Base-by-base conservation (phyloP, 2,888 invertebrate genomes). In the Lepidocyrtoides sp. region DNA sequence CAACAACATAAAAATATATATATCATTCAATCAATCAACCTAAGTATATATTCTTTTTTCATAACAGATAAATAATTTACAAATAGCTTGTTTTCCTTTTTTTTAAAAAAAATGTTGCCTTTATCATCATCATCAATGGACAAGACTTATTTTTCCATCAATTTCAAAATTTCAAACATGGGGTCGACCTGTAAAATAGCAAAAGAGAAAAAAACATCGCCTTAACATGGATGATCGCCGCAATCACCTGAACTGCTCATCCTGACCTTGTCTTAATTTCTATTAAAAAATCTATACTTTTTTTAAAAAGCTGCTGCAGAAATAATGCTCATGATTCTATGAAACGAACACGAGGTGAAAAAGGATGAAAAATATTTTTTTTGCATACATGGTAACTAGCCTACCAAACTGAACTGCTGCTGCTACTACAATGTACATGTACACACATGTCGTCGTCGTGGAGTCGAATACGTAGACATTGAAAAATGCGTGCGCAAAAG, bases 121-220 rank as follows among this genome's bases (percentile, higher is more conserved):
- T 29, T 77, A 8, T 85, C 44, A 60, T 86, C 87, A 91, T 54
- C 77, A 79, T 79, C 77, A 69, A 32, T 32, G 26, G 81, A 81
- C 81, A 81, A 81, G 51, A 81, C 79, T 79, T 79, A 4, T 14
- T 66, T 79, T 88, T 88, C 81, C 87, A 75, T 66, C 60, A 77
- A 51, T 77, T 86, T 90, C 84, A 32, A 81, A 54, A 81, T 81
- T 83, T 83, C 83, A 83, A 77, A 82, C 85, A 87, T 89, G 85
- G 92, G 77, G 91, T 90, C 91, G 89, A 93, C 93, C 93, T 93
- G 93, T 84, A 93, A 93, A 81, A 93, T 89, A 93, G 88, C 89
- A 93, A 93, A 83, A 92, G 92, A 81, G 91, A 79, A 91, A 93
- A 91, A 92, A 92, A 93, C 91, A 91, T 91, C 84, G 89, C 91